Evolutionary conservation across 2,888 invertebrate species (phyloP).

Genomic region (Malacosoma neustria): DNA sequence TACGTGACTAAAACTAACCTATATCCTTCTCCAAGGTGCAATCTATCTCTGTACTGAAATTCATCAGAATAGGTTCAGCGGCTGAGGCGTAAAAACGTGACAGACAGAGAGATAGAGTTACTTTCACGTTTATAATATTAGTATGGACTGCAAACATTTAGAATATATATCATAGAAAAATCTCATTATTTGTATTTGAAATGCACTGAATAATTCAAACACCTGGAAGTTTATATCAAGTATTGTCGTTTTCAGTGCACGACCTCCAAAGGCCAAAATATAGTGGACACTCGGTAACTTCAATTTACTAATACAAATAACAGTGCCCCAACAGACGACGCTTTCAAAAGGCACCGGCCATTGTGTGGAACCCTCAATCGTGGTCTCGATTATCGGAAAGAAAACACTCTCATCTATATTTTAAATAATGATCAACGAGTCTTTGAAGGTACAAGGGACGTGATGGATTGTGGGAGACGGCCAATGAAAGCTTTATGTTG

Average conservation of each 20-base stretch:
- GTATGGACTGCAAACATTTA: too few species aligned
- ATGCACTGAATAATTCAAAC: too few species aligned
- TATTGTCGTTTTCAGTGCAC: not conserved
- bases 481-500: constrained; percentile 53
- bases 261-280: constrained; percentile 31
- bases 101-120: too few species aligned
- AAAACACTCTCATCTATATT: constrained; percentile 74
- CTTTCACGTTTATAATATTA: too few species aligned
- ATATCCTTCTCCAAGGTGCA: too few species aligned
- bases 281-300: constrained; percentile 54
- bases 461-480: constrained; percentile 63
- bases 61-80: too few species aligned
- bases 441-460: constrained; percentile 42
- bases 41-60: too few species aligned
- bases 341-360: constrained; percentile 49
- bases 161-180: too few species aligned
- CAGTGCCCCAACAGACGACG: constrained; percentile 48
- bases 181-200: too few species aligned
- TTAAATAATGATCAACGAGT: constrained; percentile 69
- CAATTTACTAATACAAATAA: constrained; percentile 73
- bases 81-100: too few species aligned
- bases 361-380: constrained; percentile 67
- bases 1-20: too few species aligned
- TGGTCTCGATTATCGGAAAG: constrained; percentile 71
- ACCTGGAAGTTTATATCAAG: too few species aligned